These are phyloP conservation scores for Macroglossus sobrinus DNA, from an alignment of 2,113 vertebrate genomes.

Conservation along the genomic window DNA sequence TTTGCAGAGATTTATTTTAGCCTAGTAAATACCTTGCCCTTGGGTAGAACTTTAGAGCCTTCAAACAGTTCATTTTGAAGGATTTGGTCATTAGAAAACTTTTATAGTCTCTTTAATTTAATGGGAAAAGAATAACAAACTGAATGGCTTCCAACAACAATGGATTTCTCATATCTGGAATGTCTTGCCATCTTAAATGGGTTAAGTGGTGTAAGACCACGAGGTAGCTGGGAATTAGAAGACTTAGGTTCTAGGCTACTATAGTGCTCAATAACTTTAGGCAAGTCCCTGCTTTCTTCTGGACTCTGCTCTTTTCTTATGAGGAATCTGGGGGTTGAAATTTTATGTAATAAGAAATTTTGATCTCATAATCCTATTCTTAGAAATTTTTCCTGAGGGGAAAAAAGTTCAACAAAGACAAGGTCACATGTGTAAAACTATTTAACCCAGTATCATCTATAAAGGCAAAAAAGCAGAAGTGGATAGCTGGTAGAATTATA, in stretches of 20 bases:
- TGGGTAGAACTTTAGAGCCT: conserved; percentile 53
- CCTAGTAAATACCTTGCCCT: conserved; percentile 53
- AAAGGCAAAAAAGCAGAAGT: not conserved
- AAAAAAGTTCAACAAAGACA: not conserved
- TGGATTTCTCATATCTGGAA: not conserved
- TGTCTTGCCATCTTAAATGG: not conserved
- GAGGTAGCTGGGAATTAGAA: not conserved
- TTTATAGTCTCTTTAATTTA: conserved; percentile 52
- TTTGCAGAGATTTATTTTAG: conserved; percentile 58
- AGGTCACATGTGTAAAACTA: not conserved
- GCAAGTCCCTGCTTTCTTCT: not conserved
- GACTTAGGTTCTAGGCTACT: not conserved
- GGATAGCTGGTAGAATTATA: not conserved
- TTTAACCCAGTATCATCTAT: not conserved
- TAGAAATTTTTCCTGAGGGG: not conserved
- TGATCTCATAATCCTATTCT: not conserved
- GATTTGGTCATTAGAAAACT: conserved; percentile 47
- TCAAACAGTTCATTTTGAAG: conserved; percentile 50
- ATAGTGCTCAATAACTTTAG: not conserved
- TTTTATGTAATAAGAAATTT: not conserved
- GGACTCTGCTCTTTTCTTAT: not conserved
- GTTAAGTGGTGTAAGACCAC: rapidly evolving
- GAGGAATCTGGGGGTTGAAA: not conserved
- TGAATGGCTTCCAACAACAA: not conserved
- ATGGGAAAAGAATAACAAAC: conserved; percentile 12